Evolutionary conservation across 2,888 invertebrate species (phyloP).

Genomic region (Mesochorus sp.): DNA sequence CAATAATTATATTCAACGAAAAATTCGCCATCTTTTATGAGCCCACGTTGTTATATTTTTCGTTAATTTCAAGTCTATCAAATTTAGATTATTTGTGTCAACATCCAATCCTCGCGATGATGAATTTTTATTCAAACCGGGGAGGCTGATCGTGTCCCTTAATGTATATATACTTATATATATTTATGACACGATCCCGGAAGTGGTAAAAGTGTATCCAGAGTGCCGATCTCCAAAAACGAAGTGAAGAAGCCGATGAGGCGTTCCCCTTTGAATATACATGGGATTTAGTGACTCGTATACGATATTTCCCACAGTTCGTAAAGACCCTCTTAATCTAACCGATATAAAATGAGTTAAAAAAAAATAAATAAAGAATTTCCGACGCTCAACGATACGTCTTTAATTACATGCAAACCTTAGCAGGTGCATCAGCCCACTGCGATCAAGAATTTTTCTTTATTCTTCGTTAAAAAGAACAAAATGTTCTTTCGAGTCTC

Average conservation of each 20-base stretch:
- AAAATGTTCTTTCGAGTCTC: neutral
- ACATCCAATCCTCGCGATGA: too few relatives aligned
- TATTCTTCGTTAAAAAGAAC: neutral
- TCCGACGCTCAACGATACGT: slow-evolving; percentile 27
- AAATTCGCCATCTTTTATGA: too few relatives aligned
- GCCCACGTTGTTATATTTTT: too few relatives aligned
- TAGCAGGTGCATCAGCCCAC: slow-evolving; percentile 58
- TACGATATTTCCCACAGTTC: slow-evolving; percentile 43
- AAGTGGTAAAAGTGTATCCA: slow-evolving; percentile 31
- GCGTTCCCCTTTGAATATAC: slow-evolving; percentile 34
- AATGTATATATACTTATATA: too few relatives aligned
- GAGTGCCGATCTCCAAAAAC: slow-evolving; percentile 32
- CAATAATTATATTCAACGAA: too few relatives aligned
- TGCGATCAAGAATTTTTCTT: slow-evolving; percentile 46
- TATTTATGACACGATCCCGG: slow-evolving; percentile 26
- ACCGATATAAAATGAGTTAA: slow-evolving; percentile 8
- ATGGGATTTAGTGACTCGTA: slow-evolving; percentile 22
- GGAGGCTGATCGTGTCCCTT: too few relatives aligned
- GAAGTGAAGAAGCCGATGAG: slow-evolving; percentile 22
- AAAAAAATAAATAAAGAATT: slow-evolving; percentile 31
- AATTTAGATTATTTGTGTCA: too few relatives aligned
- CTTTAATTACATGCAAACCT: slow-evolving; percentile 60
- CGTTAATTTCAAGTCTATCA: too few relatives aligned
- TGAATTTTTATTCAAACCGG: too few relatives aligned
- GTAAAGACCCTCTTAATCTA: slow-evolving; percentile 7